phyloP scores from a whole-genome alignment of 2,797 vertebrate genomes.

The Tapera naevia region DNA sequence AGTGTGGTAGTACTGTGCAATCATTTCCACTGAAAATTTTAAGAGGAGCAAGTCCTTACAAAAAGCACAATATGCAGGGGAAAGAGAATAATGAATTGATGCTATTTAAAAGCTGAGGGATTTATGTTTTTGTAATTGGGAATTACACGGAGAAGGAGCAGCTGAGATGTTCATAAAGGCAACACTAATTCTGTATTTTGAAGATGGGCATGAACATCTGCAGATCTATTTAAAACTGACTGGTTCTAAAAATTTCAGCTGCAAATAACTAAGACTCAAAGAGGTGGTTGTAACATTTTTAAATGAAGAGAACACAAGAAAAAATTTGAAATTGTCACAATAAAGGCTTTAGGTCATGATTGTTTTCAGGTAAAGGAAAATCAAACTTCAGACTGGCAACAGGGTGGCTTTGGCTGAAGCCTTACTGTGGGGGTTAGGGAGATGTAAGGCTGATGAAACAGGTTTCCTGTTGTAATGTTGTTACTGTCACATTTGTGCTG shows the following conservation, averaged over 20 bases:
- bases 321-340: rapidly evolving
- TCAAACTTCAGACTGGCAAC: not conserved
- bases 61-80: not conserved
- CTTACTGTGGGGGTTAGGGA: not conserved
- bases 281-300: not conserved
- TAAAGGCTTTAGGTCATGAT: not conserved
- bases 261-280: not conserved
- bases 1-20: not conserved
- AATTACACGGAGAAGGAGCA: not conserved
- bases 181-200: not conserved
- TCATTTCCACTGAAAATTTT: not conserved
- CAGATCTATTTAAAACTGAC: not conserved
- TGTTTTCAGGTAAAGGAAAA: not conserved
- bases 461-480: not conserved
- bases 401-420: not conserved
- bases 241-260: not conserved
- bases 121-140: not conserved
- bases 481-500: not conserved
- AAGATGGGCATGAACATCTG: not conserved
- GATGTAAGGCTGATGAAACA: not conserved
- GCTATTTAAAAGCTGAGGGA: not conserved
- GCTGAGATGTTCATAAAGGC: not conserved
- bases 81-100: not conserved
- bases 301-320: not conserved
- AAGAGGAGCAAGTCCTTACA: not conserved